These are phyloP conservation scores for Zoanthus gigantus DNA, from an alignment of 92 coral and sea anemone species.

Conservation along the genomic window DNA sequence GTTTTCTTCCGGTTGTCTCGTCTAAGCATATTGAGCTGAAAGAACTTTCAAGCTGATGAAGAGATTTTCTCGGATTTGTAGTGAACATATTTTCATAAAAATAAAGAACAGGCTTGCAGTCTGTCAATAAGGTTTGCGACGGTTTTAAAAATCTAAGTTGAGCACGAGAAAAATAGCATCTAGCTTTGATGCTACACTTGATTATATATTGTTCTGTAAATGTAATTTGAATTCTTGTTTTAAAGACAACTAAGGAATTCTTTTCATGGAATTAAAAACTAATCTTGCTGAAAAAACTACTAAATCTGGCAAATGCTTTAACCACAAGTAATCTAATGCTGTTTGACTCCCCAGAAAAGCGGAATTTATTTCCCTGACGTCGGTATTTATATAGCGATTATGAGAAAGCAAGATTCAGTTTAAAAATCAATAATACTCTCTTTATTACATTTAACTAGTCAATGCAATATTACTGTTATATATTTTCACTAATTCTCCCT, in stretches of 20 bases:
- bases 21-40: constrained; percentile 5
- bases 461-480: no score
- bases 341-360: no score
- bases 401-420: no score
- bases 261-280: not conserved
- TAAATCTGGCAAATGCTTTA: no score
- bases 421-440: no score
- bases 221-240: constrained; percentile 8
- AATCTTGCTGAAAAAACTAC: no score
- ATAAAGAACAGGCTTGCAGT: not conserved
- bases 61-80: not conserved
- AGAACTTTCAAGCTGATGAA: not conserved
- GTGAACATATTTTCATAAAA: not conserved
- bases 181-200: not conserved
- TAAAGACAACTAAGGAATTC: constrained; percentile 26
- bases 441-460: no score
- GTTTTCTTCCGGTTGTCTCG: not conserved
- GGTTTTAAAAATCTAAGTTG: not conserved
- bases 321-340: no score
- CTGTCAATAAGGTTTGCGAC: not conserved
- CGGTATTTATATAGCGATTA: no score
- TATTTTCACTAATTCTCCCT: no score
- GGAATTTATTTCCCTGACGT: no score
- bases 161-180: no score
- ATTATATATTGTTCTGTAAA: not conserved